Conservation (phyloP, 2,888 invertebrate genomes). For the Campaea margaritaria region DNA sequence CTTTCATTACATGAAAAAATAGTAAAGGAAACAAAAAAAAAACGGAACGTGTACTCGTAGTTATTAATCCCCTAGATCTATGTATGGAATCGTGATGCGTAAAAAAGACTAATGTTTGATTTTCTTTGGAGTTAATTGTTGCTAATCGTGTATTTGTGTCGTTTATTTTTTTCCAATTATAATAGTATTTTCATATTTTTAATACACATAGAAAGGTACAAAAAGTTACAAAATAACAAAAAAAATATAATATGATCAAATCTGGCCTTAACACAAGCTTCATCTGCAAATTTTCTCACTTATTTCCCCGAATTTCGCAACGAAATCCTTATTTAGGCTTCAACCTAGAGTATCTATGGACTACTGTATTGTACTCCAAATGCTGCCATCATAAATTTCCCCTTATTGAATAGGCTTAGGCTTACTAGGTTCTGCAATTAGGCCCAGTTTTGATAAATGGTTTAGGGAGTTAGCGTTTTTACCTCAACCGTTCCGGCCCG, state of each 20-base stretch:
- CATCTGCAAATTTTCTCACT: background rate
- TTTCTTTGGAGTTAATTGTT: too few species aligned
- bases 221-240: too few species aligned
- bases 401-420: conserved; percentile 31
- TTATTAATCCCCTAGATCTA: too few species aligned
- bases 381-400: conserved; percentile 27
- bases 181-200: too few species aligned
- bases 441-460: conserved; percentile 33
- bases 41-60: too few species aligned
- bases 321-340: conserved; percentile 8
- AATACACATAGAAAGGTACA: too few species aligned
- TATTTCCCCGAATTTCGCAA: conserved; percentile 8
- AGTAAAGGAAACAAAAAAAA: too few species aligned
- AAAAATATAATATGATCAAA: background rate
- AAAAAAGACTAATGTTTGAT: too few species aligned
- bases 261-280: background rate
- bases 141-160: too few species aligned
- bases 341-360: conserved; percentile 12
- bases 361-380: conserved; percentile 18
- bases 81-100: too few species aligned
- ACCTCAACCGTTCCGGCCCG: conserved; percentile 13
- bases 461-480: conserved; percentile 21
- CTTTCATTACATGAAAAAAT: too few species aligned
- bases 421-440: conserved; percentile 34
- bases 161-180: too few species aligned